Evolutionary conservation across 2,113 vertebrate species (phyloP), one percentile per base, ranked within the genome.

Genomic region (Leucosticte australis): DNA sequence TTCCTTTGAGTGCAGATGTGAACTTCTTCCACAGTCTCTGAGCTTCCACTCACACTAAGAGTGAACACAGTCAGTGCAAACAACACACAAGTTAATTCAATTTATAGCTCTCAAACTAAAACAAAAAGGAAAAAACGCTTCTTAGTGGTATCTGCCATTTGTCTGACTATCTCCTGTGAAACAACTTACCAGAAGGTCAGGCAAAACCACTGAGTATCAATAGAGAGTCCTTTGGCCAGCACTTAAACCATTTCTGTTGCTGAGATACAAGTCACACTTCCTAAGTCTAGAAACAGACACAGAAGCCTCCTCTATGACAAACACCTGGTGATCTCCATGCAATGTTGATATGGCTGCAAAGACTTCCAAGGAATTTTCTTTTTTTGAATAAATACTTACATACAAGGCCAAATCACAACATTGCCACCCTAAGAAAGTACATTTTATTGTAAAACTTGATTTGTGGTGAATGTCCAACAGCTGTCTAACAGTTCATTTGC

Each of bases 21-120:
- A 95, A 46, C 28, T 59, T 44, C 63, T 74, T 77, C 42, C 7
- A 91, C 5, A 78, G 46, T 22, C 41, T 94, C 24, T 8, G 3
- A 93, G 33, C 37, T 94, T 89, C n/a, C 39, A 84, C 23, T 90
- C 52, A 57, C 5, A 2, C 57, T 11, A 68, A 52, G 33, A 92
- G 73, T 35, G 59, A 92, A 81, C 26, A 35, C 0, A 93, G 53
- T 83, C 69, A 97, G 95, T 88, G 95, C 87, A 95, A 95, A 92
- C 33, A 94, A 46, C 53, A 82, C 26, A 27, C 2, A 42, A 81
- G 47, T 87, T 85, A 87, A 71, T 81, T 93, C 41, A 44, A 89
- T 87, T 85, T 95, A 83, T 53, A 94, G 71, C 24, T 89, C 60
- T 74, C 89, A 68, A 91, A 69, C 30, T 44, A 28, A 83, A 84